phyloP scores from a whole-genome alignment of 2,888 invertebrate species.

The Himalopsyche tibetana region DNA sequence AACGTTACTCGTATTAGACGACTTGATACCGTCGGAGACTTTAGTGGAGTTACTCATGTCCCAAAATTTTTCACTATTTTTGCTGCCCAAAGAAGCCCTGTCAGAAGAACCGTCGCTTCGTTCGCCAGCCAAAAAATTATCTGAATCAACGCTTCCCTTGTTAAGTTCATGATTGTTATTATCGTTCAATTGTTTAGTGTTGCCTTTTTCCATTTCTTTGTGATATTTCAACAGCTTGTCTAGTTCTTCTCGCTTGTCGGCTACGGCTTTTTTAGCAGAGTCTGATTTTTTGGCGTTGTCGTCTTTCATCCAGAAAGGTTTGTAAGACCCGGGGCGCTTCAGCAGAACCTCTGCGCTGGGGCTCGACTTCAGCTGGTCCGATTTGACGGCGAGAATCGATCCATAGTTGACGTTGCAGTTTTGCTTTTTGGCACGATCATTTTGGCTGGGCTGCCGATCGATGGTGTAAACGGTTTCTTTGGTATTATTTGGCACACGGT shows the following conservation, averaged over 20 bases:
- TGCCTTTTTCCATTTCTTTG: neutral
- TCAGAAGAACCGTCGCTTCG: neutral
- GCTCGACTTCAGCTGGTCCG: neutral
- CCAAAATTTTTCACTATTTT: neutral
- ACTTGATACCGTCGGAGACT: neutral
- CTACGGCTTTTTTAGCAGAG: constrained; percentile 50
- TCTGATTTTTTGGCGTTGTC: constrained; percentile 45
- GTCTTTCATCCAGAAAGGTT: constrained; percentile 59
- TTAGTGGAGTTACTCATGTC: neutral
- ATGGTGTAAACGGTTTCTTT: neutral
- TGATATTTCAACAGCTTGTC: constrained; percentile 49
- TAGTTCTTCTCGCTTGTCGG: constrained; percentile 48
- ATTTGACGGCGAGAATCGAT: neutral
- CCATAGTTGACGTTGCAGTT: neutral
- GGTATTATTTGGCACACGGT: constrained; percentile 8
- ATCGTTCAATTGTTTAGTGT: neutral
- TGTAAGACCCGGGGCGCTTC: constrained; percentile 56
- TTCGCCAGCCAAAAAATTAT: constrained; percentile 7
- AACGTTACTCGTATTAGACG: neutral
- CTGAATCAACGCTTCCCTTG: neutral
- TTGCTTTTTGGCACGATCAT: constrained; percentile 15
- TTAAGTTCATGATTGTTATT: neutral
- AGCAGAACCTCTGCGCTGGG: constrained; percentile 31
- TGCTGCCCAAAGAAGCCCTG: neutral
- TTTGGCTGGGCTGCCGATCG: constrained; percentile 14